A percentile compares a stretch with the other conserved stretches of the same genome.
Conservation (phyloP, 2,797 vertebrate species). For the Diglossa cyanea region DNA sequence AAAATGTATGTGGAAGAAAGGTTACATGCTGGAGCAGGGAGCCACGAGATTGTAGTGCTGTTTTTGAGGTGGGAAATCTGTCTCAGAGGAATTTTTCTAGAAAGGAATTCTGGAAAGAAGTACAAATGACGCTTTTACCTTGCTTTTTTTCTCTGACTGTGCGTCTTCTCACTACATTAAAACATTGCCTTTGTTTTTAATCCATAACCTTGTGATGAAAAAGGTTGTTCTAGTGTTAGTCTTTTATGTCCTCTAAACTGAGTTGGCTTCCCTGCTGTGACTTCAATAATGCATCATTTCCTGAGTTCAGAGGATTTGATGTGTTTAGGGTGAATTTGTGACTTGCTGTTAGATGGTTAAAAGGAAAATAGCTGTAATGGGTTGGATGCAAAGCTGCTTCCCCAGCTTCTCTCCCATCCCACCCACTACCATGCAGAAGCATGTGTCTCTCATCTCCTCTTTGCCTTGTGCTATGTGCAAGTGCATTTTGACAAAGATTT, state of each 20-base stretch:
- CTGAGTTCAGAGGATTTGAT: slow-evolving; percentile 59
- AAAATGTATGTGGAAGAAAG: not conserved
- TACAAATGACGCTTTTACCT: not conserved
- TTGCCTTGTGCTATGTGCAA: not conserved
- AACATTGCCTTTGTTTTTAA: not conserved
- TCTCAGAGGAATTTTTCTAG: not conserved
- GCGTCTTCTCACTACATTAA: slow-evolving; percentile 37
- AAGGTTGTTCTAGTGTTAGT: slow-evolving; percentile 23
- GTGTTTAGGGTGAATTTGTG: slow-evolving; percentile 18
- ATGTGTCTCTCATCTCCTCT: slow-evolving; percentile 3
- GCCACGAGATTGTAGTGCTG: not conserved
- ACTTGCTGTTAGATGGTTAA: slow-evolving; percentile 56
- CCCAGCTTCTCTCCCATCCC: slow-evolving; percentile 16
- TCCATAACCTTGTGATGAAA: slow-evolving; percentile 51
- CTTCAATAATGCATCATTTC: slow-evolving; percentile 69
- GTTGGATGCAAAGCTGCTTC: slow-evolving; percentile 50
- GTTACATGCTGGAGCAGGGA: not conserved
- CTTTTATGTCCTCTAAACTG: slow-evolving; percentile 52
- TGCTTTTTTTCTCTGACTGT: not conserved
- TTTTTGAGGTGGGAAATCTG: not conserved
- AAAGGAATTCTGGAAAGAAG: not conserved
- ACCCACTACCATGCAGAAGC: not conserved
- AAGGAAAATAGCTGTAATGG: slow-evolving; percentile 60
- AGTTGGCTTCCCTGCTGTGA: slow-evolving; percentile 60
- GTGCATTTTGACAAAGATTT: slow-evolving; percentile 48